Base-by-base conservation (phyloP, 2,113 vertebrate genomes). In the Triplophysa rosa region DNA sequence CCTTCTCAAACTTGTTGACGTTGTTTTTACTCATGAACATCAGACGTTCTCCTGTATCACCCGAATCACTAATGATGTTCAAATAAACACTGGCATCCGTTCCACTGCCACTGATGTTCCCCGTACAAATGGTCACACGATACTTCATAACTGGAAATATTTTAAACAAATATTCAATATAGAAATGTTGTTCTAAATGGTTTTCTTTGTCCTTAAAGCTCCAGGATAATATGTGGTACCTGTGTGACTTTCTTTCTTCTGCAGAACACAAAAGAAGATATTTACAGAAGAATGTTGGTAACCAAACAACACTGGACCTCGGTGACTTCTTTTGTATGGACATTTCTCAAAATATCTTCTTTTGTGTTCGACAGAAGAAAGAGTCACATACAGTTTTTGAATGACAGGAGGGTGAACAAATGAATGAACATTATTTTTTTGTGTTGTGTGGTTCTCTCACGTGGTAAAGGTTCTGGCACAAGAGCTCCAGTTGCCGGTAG, bases 21-120 rank as follows among this genome's bases (percentile, higher is more conserved):
- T 95, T 97, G 87, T 96, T 98, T 87, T 96, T 93, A 91, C 97
- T 96, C 90, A 93, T 95, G 80, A 94, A 91, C 85, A 99, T 94
- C 77, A 95, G 85, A 0, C 97, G 90, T 10, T 99, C 97, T 8
- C 96, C 98, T 0, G 96, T 98, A 89, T 99, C 97, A 0, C 98
- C 98, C 52, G 93, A 89, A 4, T 96, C 94, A 0, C 98, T 96
- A 0, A 93, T 92, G 52, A 99, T 82, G 79, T 94, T 96, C 77
- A 98, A 88, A 5, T 96, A 98, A 80, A 99, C 96, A 0, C 92
- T 96, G 86, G 97, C 97, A 0, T 99, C 96, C 0, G 97, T 99
- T 16, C 96, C 97, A 0, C 97, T 95, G 11, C 95, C 96, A 7
- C 94, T 92, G 14, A 96, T 87, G 0, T 90, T 95, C 16, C 97